Evolutionary conservation across 35 echinoderm and acorn worm genomes (phyloP).

Genomic region (Eucidaris tribuloides): DNA sequence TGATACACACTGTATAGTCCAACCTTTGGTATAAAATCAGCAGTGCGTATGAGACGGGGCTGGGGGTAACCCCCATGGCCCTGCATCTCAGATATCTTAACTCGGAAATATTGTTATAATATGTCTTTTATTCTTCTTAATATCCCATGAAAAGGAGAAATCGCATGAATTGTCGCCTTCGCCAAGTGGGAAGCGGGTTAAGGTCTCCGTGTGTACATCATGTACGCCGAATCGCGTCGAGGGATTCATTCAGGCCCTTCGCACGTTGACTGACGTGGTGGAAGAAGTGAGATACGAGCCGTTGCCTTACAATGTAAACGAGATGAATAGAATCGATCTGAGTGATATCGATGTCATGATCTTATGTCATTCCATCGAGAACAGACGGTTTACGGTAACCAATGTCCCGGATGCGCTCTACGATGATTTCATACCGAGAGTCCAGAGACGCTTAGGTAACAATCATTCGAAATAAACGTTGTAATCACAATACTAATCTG

Average conservation of each 20-base stretch:
- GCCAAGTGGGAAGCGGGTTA: neutral
- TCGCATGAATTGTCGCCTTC: no score
- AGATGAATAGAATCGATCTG: neutral
- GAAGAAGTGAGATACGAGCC: neutral
- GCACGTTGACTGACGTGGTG: neutral
- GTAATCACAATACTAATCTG: no score
- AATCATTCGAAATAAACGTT: no score
- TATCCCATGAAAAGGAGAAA: no score
- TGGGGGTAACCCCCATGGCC: no score
- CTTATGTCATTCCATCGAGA: slow-evolving; percentile 12
- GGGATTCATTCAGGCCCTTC: neutral
- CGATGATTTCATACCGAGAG: neutral
- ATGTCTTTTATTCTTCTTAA: no score
- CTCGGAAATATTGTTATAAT: no score
- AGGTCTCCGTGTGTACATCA: neutral
- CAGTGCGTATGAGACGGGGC: no score
- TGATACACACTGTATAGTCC: no score
- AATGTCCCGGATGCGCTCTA: slow-evolving; percentile 17
- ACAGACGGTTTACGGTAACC: neutral
- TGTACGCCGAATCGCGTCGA: neutral
- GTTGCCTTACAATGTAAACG: neutral
- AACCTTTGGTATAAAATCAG: no score
- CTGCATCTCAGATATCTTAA: no score
- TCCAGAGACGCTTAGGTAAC: neutral
- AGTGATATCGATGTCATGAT: neutral